phyloP scores from a whole-genome alignment of 2,113 vertebrate species.

The Pyxicephalus adspersus region DNA sequence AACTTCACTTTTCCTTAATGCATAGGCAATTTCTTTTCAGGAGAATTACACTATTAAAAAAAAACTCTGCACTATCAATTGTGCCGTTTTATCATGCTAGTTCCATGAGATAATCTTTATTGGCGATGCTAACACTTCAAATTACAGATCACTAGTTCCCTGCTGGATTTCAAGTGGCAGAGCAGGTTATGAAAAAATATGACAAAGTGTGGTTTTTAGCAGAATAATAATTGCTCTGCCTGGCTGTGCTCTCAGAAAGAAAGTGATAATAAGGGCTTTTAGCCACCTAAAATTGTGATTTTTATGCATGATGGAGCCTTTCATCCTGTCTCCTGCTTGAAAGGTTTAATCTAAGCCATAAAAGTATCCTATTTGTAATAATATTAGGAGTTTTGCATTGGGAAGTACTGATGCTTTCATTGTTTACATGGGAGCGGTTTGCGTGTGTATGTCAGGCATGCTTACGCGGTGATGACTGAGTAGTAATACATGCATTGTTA shows the following conservation, averaged over 20 bases:
- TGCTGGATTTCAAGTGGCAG: constrained; percentile 8
- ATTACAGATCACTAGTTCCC: constrained; percentile 2
- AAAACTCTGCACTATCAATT: not conserved
- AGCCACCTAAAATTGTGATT: constrained; percentile 16
- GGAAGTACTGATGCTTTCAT: not conserved
- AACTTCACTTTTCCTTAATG: no score
- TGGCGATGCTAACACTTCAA: not conserved
- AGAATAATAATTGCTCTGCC: constrained; percentile 14
- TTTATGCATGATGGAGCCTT: constrained; percentile 1
- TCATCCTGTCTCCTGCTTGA: constrained; percentile 4
- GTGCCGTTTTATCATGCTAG: constrained; percentile 6
- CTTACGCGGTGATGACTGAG: constrained; percentile 9
- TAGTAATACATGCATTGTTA: not conserved
- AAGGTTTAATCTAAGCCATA: constrained; percentile 11
- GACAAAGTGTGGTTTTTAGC: constrained; percentile 19
- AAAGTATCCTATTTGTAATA: constrained; percentile 29
- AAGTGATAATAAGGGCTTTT: constrained; percentile 28
- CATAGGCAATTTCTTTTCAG: no score
- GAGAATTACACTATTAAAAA: not conserved
- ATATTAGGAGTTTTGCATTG: not conserved
- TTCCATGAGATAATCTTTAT: constrained; percentile 10
- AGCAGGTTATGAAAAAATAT: not conserved
- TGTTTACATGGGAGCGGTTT: constrained; percentile 19
- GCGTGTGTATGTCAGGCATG: constrained; percentile 26
- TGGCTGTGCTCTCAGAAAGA: constrained; percentile 7